phyloP scores from a whole-genome alignment of 2,888 invertebrate species.

The Zeuzera pyrina region DNA sequence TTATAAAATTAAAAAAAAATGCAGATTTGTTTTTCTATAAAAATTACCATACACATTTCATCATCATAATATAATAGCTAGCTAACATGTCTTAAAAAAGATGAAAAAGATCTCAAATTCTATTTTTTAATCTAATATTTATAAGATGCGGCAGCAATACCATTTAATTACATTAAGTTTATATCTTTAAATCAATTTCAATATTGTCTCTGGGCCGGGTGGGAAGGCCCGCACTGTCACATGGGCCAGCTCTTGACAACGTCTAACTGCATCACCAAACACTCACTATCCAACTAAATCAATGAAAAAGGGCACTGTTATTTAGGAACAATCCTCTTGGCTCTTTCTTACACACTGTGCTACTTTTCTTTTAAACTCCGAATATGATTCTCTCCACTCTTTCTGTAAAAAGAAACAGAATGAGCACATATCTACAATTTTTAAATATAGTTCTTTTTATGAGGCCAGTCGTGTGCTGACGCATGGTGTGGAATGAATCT shows the following conservation, averaged over 20 bases:
- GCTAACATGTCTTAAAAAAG: conserved; percentile 70
- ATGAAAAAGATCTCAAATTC: conserved; percentile 68
- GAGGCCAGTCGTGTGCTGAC: background rate
- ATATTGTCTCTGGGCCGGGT: conserved; percentile 66
- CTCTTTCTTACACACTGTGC: conserved; percentile 98
- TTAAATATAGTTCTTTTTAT: conserved; percentile 66
- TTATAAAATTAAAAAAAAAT: conserved; percentile 43
- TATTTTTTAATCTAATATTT: conserved; percentile 61
- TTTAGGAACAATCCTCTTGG: conserved; percentile 97
- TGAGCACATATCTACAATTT: conserved; percentile 69
- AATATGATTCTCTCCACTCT: conserved; percentile 98
- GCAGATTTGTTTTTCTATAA: conserved; percentile 66
- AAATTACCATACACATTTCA: conserved; percentile 67
- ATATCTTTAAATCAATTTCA: conserved; percentile 69
- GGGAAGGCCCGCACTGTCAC: conserved; percentile 39
- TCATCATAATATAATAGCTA: conserved; percentile 67
- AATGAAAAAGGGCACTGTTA: conserved; percentile 71
- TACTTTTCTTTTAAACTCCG: conserved; percentile 98
- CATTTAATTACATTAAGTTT: conserved; percentile 70
- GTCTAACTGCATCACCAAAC: conserved; percentile 56
- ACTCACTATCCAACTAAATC: conserved; percentile 63
- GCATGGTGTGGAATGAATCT: background rate
- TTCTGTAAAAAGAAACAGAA: conserved; percentile 82
- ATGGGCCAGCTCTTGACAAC: conserved; percentile 39
- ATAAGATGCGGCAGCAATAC: conserved; percentile 70